Base-by-base conservation (phyloP, 2,888 invertebrate genomes). In the Latrodectus elegans region DNA sequence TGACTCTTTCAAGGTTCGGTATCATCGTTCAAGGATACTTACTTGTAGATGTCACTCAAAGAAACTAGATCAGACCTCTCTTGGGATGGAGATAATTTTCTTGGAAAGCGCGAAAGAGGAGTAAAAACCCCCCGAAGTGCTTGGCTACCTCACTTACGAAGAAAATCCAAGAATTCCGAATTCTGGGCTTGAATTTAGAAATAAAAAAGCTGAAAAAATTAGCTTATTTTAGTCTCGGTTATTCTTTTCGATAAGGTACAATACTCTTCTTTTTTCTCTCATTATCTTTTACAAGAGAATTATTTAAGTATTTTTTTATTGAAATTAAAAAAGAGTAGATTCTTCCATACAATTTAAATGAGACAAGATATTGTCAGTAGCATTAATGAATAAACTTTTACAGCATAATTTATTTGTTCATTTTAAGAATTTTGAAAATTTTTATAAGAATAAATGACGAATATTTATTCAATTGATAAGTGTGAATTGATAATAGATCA, bases 21-120 rank as follows among this genome's bases (percentile, higher is more conserved):
- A 72, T 72, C 80, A 80, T 80, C 72, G 80, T 80, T 80, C 71
- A 80, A 72, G 72, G 80, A 17, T 71, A 72, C 70, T 71, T 79
- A 70, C 79, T 79, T 60, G 71, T 79, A 55, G 79, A 70, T 71
- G 79, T 79, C 79, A 79, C 79, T 79, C 65, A 15, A 22, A 22
- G 65, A 80, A 72, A 72, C 72, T 71, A 65, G 72, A 80, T 71
- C 80, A 80, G 51, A 49, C 68, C 53, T 55, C 60, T 79, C 60
- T 77, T 17, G 51, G 64, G 72, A 52, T 72, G 72, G 60, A 80
- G 80, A 80, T 80, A 80, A 80, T 80, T 80, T 80, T 72, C 72
- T 71, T 72, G 49, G 71, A 49, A 49, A 72, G 26, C 26, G 60
- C n/a, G 22, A 17, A 38, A 53, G 51, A 17, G 8, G 77, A 77